Evolutionary conservation across 2,113 vertebrate genomes (phyloP).

Genomic region (Esox niger): DNA sequence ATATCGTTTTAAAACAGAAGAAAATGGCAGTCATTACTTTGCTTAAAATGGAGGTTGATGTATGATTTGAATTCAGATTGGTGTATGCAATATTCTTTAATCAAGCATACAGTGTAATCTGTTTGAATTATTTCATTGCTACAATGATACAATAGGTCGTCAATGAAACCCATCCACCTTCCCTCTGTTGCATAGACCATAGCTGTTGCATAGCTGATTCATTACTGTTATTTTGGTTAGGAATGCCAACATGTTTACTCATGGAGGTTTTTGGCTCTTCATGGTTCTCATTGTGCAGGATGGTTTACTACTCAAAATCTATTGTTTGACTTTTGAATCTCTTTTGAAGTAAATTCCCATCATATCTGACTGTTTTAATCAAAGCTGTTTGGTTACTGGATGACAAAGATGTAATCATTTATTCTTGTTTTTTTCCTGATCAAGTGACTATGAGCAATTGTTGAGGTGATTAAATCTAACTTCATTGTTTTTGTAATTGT

Average conservation of each 20-base stretch:
- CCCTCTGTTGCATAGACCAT: not conserved
- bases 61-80: not conserved
- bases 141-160: no score
- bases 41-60: not conserved
- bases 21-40: not conserved
- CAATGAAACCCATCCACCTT: not conserved
- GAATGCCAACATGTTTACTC: no score
- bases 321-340: slow-evolving; percentile 3
- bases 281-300: no score
- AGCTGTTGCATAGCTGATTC: no score
- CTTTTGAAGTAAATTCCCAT: slow-evolving; percentile 7
- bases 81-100: not conserved
- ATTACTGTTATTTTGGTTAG: no score
- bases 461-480: no score
- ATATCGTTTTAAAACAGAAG: not conserved
- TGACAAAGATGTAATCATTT: slow-evolving; percentile 23
- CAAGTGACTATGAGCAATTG: no score
- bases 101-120: not conserved
- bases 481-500: not conserved
- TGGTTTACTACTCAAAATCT: not conserved
- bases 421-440: slow-evolving; percentile 11
- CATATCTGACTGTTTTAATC: slow-evolving; percentile 23
- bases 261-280: no score
- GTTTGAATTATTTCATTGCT: not conserved
- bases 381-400: slow-evolving; percentile 16